A percentile compares a stretch with the other conserved stretches of the same genome.
Evolutionary conservation across 2,888 invertebrate genomes (phyloP).

Genomic region (Dione juno): DNA sequence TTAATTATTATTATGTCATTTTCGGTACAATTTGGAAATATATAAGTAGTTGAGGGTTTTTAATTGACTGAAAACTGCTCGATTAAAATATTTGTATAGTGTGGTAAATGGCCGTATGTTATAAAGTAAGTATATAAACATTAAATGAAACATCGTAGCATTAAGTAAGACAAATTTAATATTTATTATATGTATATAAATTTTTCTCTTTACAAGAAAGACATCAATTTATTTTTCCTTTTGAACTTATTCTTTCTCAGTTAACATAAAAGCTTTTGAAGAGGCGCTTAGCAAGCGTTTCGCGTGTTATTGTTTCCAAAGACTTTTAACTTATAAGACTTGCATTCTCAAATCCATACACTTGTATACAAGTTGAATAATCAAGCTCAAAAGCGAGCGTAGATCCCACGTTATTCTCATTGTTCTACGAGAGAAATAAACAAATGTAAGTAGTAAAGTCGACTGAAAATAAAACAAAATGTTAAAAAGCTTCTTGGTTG

Average conservation of each 20-base stretch:
- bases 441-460: slow-evolving; percentile 16
- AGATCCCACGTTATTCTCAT: slow-evolving; percentile 3
- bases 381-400: slow-evolving; percentile 17
- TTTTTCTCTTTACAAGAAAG: neutral
- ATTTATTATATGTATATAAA: neutral
- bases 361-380: slow-evolving; percentile 18
- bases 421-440: slow-evolving; percentile 10
- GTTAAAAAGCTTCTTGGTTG: slow-evolving; percentile 1
- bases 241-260: slow-evolving; percentile 13
- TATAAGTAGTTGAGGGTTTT: too few relatives aligned
- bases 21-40: neutral
- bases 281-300: slow-evolving; percentile 20
- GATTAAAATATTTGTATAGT: too few relatives aligned
- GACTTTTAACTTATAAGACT: slow-evolving; percentile 18
- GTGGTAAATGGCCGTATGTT: too few relatives aligned
- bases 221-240: slow-evolving; percentile 19
- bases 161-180: neutral
- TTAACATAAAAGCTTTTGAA: slow-evolving; percentile 22
- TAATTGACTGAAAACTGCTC: too few relatives aligned
- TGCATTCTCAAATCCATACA: slow-evolving; percentile 25
- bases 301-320: slow-evolving; percentile 25
- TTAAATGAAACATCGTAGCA: too few relatives aligned
- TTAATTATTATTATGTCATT: neutral
- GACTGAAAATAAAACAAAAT: slow-evolving; percentile 5
- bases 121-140: too few relatives aligned